These are phyloP conservation scores for Myopa tessellatipennis DNA, from an alignment of 2,888 invertebrate genomes.

Conservation along the genomic window DNA sequence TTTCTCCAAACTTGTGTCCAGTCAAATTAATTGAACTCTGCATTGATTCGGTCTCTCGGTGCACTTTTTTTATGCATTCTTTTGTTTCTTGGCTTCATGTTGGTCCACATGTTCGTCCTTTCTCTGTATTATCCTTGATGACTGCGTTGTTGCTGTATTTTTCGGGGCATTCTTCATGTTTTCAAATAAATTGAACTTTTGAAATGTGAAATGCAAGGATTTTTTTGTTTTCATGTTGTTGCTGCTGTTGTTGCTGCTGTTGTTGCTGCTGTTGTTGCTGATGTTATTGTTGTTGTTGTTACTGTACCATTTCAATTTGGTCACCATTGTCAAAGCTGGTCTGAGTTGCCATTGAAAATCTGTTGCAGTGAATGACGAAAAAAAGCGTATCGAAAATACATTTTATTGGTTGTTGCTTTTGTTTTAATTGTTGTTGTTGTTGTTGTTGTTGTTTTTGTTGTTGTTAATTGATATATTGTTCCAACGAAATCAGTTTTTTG, in stretches of 20 bases:
- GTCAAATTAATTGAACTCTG: slow-evolving; percentile 34
- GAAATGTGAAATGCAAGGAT: neutral
- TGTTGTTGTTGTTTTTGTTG: neutral
- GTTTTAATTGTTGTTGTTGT: no score
- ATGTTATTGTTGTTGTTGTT: neutral
- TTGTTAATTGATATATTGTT: slow-evolving; percentile 12
- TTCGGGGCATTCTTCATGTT: slow-evolving; percentile 13
- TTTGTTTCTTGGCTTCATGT: neutral
- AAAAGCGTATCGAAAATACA: no score
- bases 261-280: no score
- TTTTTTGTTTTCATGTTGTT: no score
- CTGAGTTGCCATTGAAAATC: neutral
- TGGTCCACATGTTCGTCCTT: neutral
- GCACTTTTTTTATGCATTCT: neutral
- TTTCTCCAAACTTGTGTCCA: slow-evolving; percentile 24
- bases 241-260: no score
- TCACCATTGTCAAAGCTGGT: slow-evolving; percentile 11
- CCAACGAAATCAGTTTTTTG: neutral
- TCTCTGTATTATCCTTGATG: neutral
- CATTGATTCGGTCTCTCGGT: slow-evolving; percentile 23
- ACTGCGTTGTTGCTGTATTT: neutral
- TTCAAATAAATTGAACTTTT: slow-evolving; percentile 26
- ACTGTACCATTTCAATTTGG: slow-evolving; percentile 1
- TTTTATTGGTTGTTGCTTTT: neutral
- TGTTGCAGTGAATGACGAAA: neutral